These are phyloP conservation scores for Botia almorhae DNA, from an alignment of 2,797 vertebrate species.

Conservation along the genomic window DNA sequence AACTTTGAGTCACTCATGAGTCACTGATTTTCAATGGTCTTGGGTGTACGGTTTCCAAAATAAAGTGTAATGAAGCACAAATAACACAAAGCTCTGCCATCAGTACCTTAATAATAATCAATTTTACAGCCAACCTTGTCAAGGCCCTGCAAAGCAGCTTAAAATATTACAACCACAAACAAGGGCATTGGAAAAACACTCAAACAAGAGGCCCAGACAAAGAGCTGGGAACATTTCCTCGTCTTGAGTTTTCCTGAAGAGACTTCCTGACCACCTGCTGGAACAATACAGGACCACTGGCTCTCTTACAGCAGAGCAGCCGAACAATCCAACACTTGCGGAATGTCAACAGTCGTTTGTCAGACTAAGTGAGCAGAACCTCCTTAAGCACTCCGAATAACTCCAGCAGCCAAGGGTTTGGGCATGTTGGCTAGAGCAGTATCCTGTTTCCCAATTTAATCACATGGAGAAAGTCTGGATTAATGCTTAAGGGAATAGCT, in stretches of 20 bases:
- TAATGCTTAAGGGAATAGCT: conserved; percentile 21
- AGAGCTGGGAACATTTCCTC: conserved; percentile 64
- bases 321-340: conserved; percentile 60
- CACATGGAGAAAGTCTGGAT: conserved; percentile 5
- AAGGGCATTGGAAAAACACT: conserved; percentile 38
- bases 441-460: conserved; percentile 30
- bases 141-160: background rate
- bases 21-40: background rate
- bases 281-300: conserved; percentile 74
- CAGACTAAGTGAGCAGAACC: conserved; percentile 10
- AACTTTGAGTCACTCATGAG: background rate
- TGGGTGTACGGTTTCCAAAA: conserved; percentile 3
- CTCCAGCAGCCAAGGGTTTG: background rate
- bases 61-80: background rate
- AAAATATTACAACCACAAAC: conserved; percentile 43
- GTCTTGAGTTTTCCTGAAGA: conserved; percentile 74
- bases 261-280: conserved; percentile 77
- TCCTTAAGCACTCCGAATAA: conserved; percentile 1
- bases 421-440: background rate
- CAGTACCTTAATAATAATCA: background rate
- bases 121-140: conserved; percentile 5
- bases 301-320: conserved; percentile 65
- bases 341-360: conserved; percentile 68
- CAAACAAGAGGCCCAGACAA: conserved; percentile 63
- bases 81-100: background rate